Base-by-base conservation (phyloP, 2,888 invertebrate genomes). In the Acrobasis consociella region DNA sequence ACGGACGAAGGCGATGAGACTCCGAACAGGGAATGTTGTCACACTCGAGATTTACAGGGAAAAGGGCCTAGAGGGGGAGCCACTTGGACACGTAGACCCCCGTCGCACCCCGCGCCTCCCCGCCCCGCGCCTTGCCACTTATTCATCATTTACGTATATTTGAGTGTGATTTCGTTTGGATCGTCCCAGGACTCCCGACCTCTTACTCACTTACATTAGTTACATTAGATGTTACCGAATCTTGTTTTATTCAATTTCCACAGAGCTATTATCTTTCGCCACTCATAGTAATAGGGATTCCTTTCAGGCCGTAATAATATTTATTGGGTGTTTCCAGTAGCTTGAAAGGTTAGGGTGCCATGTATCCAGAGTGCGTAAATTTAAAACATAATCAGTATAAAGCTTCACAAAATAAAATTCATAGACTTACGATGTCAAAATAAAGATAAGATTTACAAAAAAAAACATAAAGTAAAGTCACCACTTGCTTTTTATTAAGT, bases 121-220 rank as follows among this genome's bases (percentile, higher is more conserved):
- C 72, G 72, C 76, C 75, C 74, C 67, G 51, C 60, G 60, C 74
- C 76, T 72, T 74, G 77, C 81, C 83, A 86, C 87, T 89, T 88
- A 87, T 83, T 87, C 88, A 87, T 89, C 89, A 88, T 89, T 89
- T 90, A 84, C 82, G 84, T 86, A 87, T 86, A 86, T 89, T 89
- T 86, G 85, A 87, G 89, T 87, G 86, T 87, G 89, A 89, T 91
- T 89, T 88, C 83, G 85, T 87, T 87, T 84, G 82, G 83, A 87
- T 84, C 81, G 81, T 83, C 83, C 77, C 75, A 77, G 80, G 81
- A 83, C 80, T 82, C 78, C 72, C 77, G 73, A 75, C 79, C 84
- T 82, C 81, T 81, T 80, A 80, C 82, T 84, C 82, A 80, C 82
- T 86, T 85, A 86, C 83, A 86, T 86, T 86, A 85, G 83, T 86